Evolutionary conservation across 2,113 vertebrate genomes (phyloP), one percentile per base, ranked within the genome.

Genomic region (Lethenteron camtschaticum): DNA sequence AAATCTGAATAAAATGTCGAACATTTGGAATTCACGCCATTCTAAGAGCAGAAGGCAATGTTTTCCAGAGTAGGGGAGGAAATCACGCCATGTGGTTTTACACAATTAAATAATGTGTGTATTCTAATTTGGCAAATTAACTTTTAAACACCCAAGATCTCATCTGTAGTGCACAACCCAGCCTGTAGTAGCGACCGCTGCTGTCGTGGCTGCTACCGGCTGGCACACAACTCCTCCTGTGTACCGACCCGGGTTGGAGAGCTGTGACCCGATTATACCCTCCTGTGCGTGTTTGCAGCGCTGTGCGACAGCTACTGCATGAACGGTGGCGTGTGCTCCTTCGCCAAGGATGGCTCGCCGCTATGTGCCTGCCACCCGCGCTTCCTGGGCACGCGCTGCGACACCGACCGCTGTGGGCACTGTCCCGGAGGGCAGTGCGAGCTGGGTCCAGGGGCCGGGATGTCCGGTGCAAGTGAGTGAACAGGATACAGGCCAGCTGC

Each of bases 261-360:
- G 55, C 68, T 3, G 56, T 11, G 69, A 71, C 24, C 18, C 69
- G 14, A 10, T 57, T 66, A 20, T 13, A n/a, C 41, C 58, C 70
- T 70, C 13, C 56, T 68, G 58, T 68, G 18, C 58, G 73, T 74
- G 16, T 12, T 77, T 68, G 71, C 77, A 95, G 90, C 82, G 71
- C 81, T 85, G 70, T 97, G 90, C 77, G 86, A 86, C 0, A 80
- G 79, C 56, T 88, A 82, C 78, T 97, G 92, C n/a, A 76, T 85
- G 72, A 89, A 90, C 1, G 77, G 76, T 0, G 90, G 90, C 4
- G 79, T 82, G 0, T 97, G 92, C 79, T 82, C 87, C 71, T 81
- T 88, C 80, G 82, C 81, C 0, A 73, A 79, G 3, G 82, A 83
- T 0, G 83, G 85, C 4, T 77, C 79, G 75, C 86, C 83, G 72